Evolutionary conservation across 64 coral and sea anemone genomes (phyloP).

Genomic region (Trachythela sp.): DNA sequence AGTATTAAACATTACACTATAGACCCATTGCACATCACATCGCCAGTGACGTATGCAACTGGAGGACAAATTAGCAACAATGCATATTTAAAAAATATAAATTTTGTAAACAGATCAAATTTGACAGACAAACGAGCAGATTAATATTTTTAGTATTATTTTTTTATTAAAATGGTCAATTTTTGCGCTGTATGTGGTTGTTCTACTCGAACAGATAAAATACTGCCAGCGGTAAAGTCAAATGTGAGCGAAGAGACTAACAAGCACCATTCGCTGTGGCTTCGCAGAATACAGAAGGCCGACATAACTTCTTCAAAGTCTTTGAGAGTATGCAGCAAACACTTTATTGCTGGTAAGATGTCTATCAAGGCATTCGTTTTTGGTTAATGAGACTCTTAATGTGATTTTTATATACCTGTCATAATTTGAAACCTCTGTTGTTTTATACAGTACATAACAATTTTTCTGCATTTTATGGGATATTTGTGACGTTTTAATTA

Average conservation of each 20-base stretch:
- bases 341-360: slow-evolving; percentile 1
- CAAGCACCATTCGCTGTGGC: neutral
- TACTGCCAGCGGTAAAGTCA: neutral
- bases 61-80: too few species aligned
- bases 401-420: too few species aligned
- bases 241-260: neutral
- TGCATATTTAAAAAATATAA: neutral
- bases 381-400: too few species aligned
- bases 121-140: neutral
- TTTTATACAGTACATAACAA: too few species aligned
- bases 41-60: too few species aligned
- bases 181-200: too few species aligned
- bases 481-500: neutral
- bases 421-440: too few species aligned
- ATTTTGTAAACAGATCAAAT: neutral
- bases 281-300: neutral
- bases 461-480: neutral
- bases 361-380: too few species aligned
- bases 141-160: slow-evolving; percentile 3
- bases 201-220: too few species aligned
- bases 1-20: neutral
- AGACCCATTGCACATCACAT: slow-evolving; percentile 32
- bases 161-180: too few species aligned
- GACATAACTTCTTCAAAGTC: neutral
- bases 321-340: neutral